Conservation (phyloP, 1,140 invertebrate genomes). For the Dendroctonus valens region DNA sequence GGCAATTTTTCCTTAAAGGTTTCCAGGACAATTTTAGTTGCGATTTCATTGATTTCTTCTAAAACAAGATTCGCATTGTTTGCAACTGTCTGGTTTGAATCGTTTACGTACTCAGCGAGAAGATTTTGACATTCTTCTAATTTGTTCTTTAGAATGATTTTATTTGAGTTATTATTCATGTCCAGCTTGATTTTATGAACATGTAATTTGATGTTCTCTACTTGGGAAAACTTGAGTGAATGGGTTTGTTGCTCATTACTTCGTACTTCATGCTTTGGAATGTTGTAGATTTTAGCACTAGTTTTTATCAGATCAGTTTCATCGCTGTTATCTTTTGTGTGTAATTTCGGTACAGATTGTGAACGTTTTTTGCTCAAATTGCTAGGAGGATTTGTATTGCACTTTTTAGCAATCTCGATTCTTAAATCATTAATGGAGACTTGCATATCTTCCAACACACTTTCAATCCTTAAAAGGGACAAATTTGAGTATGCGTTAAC, state of each 20-base stretch:
- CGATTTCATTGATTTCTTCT: constrained; percentile 24
- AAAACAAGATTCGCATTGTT: constrained; percentile 31
- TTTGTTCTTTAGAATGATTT: constrained; percentile 14
- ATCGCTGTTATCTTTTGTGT: constrained; percentile 8
- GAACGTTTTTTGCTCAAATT: constrained; percentile 24
- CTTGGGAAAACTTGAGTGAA: constrained; percentile 18
- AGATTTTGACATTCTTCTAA: constrained; percentile 22
- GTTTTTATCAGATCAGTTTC: constrained; percentile 25
- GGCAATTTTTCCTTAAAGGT: constrained; percentile 17
- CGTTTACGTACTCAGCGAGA: constrained; percentile 13
- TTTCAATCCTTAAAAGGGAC: constrained; percentile 27
- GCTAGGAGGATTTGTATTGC: constrained; percentile 15
- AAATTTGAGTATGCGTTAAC: constrained; percentile 26
- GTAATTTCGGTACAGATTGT: constrained; percentile 31
- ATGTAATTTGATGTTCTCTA: constrained; percentile 32
- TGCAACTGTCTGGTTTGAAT: constrained; percentile 28
- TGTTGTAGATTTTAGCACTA: constrained; percentile 25
- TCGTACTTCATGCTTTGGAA: constrained; percentile 13
- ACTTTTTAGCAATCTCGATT: constrained; percentile 20
- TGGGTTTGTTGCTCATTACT: neutral
- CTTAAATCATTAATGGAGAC: constrained; percentile 25
- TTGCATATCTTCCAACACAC: constrained; percentile 28
- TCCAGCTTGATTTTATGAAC: constrained; percentile 34
- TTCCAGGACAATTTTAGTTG: constrained; percentile 10
- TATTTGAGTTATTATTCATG: constrained; percentile 14